A percentile compares a stretch with the other conserved stretches of the same genome.
These are phyloP conservation scores for Staurois parvus DNA, from an alignment of 2,797 vertebrate genomes.

Conservation along the genomic window DNA sequence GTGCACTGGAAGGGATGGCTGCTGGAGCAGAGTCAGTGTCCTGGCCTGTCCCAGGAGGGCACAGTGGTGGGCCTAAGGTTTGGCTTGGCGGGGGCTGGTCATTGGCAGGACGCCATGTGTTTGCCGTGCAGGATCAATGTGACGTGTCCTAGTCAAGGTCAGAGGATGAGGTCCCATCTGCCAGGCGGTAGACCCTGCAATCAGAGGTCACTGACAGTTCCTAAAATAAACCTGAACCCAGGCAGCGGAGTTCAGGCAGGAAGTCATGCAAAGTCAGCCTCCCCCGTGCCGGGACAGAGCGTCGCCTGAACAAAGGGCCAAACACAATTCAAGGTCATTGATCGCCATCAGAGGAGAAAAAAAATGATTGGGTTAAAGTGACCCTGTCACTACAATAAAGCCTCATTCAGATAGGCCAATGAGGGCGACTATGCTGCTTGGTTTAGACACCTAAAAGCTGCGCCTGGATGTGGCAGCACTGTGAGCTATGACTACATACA, in stretches of 20 bases:
- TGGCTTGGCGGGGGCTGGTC: not conserved
- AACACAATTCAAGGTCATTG: not conserved
- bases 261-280: not conserved
- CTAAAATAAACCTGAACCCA: slow-evolving; percentile 31
- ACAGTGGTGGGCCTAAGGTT: not conserved
- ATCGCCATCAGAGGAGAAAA: not conserved
- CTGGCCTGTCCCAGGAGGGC: not conserved
- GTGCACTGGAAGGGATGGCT: not conserved
- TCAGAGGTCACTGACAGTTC: slow-evolving; percentile 6
- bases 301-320: not conserved
- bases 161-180: not conserved
- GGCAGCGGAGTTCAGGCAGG: not conserved
- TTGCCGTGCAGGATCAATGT: not conserved
- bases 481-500: too few relatives aligned
- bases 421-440: too few relatives aligned
- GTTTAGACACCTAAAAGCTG: too few relatives aligned
- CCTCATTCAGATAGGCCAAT: too few relatives aligned
- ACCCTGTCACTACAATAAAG: too few relatives aligned
- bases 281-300: not conserved
- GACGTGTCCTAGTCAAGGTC: slow-evolving; percentile 25
- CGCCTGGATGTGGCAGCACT: too few relatives aligned
- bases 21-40: too few relatives aligned
- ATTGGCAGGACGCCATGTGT: not conserved
- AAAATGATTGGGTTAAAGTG: not conserved
- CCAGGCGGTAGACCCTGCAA: not conserved